phyloP scores from a whole-genome alignment of 2,888 invertebrate species.

The Cartodere bifasciata region DNA sequence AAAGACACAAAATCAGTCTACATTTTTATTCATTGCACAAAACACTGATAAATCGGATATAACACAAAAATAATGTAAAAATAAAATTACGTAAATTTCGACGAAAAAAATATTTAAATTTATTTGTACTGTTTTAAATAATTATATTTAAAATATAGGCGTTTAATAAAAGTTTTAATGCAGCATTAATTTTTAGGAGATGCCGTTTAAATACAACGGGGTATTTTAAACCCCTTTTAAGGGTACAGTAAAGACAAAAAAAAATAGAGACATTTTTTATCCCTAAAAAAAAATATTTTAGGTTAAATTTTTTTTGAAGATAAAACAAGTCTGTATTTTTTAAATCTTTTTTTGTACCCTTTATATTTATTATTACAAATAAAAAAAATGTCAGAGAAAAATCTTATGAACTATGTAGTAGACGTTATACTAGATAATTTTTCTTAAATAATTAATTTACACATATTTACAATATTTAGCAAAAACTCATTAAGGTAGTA shows the following conservation, averaged over 20 bases:
- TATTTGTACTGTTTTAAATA: too few species aligned
- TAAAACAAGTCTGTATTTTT: too few species aligned
- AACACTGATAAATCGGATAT: conserved; percentile 34
- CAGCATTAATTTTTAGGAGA: too few species aligned
- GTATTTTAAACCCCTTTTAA: too few species aligned
- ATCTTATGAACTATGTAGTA: conserved; percentile 25
- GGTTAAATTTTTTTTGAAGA: conserved; percentile 28
- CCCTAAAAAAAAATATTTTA: conserved; percentile 28
- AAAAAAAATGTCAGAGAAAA: conserved; percentile 23
- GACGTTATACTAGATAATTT: conserved; percentile 29
- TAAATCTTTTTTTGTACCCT: conserved; percentile 31
- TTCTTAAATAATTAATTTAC: conserved; percentile 35
- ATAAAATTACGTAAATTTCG: conserved; percentile 25
- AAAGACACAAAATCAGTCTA: too few species aligned
- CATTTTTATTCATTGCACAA: conserved; percentile 35
- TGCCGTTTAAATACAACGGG: too few species aligned
- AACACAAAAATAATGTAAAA: too few species aligned
- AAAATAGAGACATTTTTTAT: too few species aligned
- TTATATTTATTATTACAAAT: conserved; percentile 22
- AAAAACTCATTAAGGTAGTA: too few species aligned
- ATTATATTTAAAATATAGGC: too few species aligned
- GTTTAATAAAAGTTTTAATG: too few species aligned
- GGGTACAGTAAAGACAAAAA: too few species aligned
- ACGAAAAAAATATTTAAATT: conserved; percentile 24
- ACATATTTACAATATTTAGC: conserved; percentile 35